Evolutionary conservation across 2,888 invertebrate species (phyloP).

Genomic region (Eristalinus aeneus): DNA sequence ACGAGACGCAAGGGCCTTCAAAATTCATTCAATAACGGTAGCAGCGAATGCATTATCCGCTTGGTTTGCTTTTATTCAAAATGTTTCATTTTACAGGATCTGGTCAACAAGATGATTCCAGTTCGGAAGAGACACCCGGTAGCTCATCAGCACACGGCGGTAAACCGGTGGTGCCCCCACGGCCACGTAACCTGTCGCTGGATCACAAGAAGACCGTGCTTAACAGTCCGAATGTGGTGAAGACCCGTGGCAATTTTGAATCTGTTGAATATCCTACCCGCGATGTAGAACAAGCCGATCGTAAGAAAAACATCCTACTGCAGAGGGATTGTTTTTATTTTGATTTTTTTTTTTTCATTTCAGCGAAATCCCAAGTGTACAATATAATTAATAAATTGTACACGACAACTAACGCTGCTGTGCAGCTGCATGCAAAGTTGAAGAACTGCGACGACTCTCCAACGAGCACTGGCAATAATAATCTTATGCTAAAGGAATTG

Average conservation of each 20-base stretch:
- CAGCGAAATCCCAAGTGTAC: slow-evolving; percentile 85
- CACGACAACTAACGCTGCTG: slow-evolving; percentile 80
- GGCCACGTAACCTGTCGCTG: slow-evolving; percentile 85
- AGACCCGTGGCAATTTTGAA: slow-evolving; percentile 76
- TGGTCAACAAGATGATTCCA: slow-evolving; percentile 87
- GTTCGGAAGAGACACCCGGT: slow-evolving; percentile 85
- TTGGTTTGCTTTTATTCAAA: not conserved
- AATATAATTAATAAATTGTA: slow-evolving; percentile 83
- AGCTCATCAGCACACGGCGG: slow-evolving; percentile 75
- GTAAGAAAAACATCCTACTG: slow-evolving; percentile 72
- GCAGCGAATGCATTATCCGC: slow-evolving; percentile 42
- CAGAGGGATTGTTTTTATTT: not conserved
- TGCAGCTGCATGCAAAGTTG: slow-evolving; percentile 80
- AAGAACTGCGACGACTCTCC: slow-evolving; percentile 78
- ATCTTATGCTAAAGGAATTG: slow-evolving; percentile 80
- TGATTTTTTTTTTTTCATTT: slow-evolving; percentile 64
- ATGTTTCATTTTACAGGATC: slow-evolving; percentile 31
- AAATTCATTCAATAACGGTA: slow-evolving; percentile 87
- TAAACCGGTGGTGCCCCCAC: slow-evolving; percentile 84
- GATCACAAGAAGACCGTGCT: slow-evolving; percentile 82
- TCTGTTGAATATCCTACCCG: slow-evolving; percentile 73
- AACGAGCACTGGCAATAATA: slow-evolving; percentile 73
- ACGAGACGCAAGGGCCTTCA: slow-evolving; percentile 84
- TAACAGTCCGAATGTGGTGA: slow-evolving; percentile 75
- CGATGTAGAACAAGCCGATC: slow-evolving; percentile 75